phyloP scores from a whole-genome alignment of 1,140 invertebrate species.

The Cydia splendana region DNA sequence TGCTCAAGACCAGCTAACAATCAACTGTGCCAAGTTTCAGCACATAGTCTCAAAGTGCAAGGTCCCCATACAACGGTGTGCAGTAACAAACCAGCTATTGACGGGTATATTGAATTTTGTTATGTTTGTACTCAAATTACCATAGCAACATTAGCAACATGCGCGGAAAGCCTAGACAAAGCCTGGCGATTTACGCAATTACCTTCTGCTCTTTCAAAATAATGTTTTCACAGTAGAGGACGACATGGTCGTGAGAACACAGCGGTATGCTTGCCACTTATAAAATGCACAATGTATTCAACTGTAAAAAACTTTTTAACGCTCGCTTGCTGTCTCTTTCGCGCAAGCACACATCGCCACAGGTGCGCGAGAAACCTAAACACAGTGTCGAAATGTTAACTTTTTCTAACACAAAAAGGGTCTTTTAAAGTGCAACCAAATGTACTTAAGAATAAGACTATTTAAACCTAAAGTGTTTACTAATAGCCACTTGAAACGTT shows the following conservation, averaged over 20 bases:
- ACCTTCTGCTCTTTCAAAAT: neutral
- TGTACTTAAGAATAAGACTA: neutral
- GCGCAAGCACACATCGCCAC: neutral
- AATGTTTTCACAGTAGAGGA: neutral
- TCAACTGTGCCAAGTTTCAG: too few relatives aligned
- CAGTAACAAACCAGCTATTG: too few relatives aligned
- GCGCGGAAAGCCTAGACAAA: neutral
- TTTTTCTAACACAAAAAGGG: slow-evolving; percentile 5
- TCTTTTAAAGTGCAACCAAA: neutral
- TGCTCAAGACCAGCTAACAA: too few relatives aligned
- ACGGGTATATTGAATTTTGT: neutral
- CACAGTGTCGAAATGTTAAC: neutral
- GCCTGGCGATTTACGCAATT: neutral
- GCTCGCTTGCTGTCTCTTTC: neutral
- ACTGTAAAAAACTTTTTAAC: slow-evolving; percentile 3
- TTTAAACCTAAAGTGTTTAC: neutral
- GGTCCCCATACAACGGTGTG: too few relatives aligned
- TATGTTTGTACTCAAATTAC: neutral
- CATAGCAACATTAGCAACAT: slow-evolving; percentile 16
- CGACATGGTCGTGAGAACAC: slow-evolving; percentile 6
- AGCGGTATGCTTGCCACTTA: neutral
- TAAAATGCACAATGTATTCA: slow-evolving; percentile 8
- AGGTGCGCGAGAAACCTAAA: neutral
- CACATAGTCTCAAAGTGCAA: too few relatives aligned
- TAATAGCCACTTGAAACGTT: neutral